Base-by-base conservation (phyloP, 2,797 vertebrate species). In the Netta rufina region DNA sequence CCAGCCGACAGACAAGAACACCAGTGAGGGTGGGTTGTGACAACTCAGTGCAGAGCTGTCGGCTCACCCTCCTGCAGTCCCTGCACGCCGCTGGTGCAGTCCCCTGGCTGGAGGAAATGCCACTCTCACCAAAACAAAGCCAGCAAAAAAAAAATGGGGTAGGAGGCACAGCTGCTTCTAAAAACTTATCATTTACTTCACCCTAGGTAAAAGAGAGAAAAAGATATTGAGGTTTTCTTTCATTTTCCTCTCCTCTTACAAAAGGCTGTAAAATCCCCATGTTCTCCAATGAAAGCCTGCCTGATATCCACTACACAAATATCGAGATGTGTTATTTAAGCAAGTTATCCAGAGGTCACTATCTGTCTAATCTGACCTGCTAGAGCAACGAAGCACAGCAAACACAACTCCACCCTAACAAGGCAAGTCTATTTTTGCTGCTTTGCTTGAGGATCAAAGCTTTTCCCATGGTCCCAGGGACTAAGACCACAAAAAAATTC, bases 321-420 rank as follows among this genome's bases (percentile, higher is more conserved):
- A 81, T 15, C 45, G 64, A 51, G 65, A 43, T 0, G 21, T 72
- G 69, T 8, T 92, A 75, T 80, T 87, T 73, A 54, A 92, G 43
- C 13, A 78, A 93, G 47, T 56, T 30, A 30, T 27, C 61, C 76
- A 81, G 87, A 92, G 91, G 79, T 94, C 90, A 87, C 3, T 77
- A 33, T 49, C 88, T 36, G 47, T 13, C 56, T 39, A 25, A 17
- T 3, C 62, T 82, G 85, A 87, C 74, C 80, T 5, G 12, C 74
- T 11, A 30, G 73, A 90, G 78, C 90, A 92, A 32, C 0, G 0
- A 54, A 80, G 73, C 47, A 22, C 58, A 83, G 57, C 24, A 0
- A 20, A 74, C 69, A 20, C 62, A 82, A 33, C 83, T 65, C 75
- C 64, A 90, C 80, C 51, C 83, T 45, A 67, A 61, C 2, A 9